A percentile compares a stretch with the other conserved stretches of the same genome.
phyloP scores from a whole-genome alignment of 2,797 vertebrate genomes.

The Podarcis lilfordi region DNA sequence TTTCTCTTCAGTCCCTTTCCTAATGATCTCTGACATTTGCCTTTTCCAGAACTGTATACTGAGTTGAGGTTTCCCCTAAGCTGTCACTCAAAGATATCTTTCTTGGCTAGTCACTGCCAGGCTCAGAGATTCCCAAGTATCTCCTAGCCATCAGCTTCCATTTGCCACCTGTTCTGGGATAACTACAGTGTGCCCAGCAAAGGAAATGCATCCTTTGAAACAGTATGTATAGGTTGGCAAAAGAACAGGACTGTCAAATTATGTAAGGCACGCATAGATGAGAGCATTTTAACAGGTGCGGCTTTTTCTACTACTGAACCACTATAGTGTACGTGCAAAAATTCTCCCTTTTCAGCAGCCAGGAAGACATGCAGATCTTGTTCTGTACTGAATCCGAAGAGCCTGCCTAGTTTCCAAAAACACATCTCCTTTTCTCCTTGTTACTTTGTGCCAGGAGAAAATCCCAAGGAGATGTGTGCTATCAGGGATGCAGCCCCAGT shows the following conservation, averaged over 20 bases:
- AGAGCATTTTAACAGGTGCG: neutral
- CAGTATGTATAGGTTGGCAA: neutral
- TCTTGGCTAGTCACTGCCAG: neutral
- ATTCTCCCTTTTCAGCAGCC: neutral
- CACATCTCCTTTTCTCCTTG: neutral
- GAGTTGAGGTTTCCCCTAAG: neutral
- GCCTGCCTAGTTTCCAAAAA: neutral
- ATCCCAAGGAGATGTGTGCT: rapidly evolving
- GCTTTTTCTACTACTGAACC: neutral
- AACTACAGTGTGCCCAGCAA: neutral
- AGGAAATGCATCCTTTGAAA: neutral
- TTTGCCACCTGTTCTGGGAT: neutral
- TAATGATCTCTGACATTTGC: neutral
- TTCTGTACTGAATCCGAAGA: neutral
- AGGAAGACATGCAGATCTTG: neutral
- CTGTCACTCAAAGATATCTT: too few relatives aligned
- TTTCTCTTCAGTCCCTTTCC: neutral
- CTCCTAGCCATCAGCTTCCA: neutral
- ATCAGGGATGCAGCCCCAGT: slow-evolving; percentile 30
- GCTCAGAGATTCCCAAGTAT: neutral
- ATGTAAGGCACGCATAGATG: neutral
- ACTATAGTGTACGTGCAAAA: neutral
- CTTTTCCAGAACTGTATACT: neutral
- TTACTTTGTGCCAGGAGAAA: neutral
- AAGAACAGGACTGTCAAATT: neutral